phyloP scores from a whole-genome alignment of 1,140 invertebrate species.

The Saccostrea cuccullata region DNA sequence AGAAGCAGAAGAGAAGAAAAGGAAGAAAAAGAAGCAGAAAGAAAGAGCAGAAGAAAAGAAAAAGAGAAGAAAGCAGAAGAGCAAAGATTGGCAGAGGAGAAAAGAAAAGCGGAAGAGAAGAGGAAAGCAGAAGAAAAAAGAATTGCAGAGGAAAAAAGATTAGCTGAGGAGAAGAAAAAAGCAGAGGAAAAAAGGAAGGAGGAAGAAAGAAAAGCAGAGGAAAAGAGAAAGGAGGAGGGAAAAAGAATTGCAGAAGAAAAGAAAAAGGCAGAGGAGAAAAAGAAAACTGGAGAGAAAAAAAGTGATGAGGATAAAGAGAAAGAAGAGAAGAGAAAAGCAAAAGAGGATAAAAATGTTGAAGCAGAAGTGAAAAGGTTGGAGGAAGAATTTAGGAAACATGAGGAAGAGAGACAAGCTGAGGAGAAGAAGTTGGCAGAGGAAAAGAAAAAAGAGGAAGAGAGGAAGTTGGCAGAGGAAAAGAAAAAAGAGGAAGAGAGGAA shows the following conservation, averaged over 20 bases:
- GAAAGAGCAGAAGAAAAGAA: not conserved
- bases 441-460: constrained; percentile 38
- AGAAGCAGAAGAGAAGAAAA: not conserved
- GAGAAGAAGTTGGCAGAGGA: constrained; percentile 22
- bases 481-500: not conserved
- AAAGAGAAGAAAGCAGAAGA: constrained; percentile 10
- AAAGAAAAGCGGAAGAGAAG: not conserved
- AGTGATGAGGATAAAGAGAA: not conserved
- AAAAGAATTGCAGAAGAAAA: constrained; percentile 9
- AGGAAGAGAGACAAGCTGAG: constrained; percentile 36
- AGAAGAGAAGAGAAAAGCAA: not conserved
- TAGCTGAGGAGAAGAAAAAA: not conserved
- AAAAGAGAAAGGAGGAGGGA: not conserved
- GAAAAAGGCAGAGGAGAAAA: not conserved
- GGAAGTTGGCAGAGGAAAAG: not conserved
- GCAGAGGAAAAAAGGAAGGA: constrained; percentile 25
- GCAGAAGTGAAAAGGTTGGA: not conserved
- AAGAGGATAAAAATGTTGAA: not conserved
- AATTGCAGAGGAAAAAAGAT: not conserved
- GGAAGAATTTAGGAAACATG: not conserved
- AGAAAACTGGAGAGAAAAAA: constrained; percentile 9
- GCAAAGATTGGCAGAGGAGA: not conserved
- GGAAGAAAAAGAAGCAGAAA: not conserved
- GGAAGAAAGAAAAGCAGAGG: not conserved
- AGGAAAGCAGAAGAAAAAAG: not conserved